These are phyloP conservation scores for Cryptops parisi DNA, from an alignment of 2,888 invertebrate genomes.

Conservation along the genomic window DNA sequence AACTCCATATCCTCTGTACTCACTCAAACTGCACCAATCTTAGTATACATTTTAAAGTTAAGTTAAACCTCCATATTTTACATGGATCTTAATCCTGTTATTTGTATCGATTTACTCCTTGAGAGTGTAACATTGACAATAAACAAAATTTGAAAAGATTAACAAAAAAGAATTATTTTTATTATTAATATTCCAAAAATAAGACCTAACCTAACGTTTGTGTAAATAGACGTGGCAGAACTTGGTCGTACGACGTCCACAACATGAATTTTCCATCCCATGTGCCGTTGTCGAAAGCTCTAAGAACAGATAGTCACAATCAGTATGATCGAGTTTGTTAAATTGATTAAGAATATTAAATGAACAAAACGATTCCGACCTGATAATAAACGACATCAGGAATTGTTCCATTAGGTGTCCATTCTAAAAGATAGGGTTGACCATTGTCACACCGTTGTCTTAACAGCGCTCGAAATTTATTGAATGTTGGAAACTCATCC, in stretches of 20 bases:
- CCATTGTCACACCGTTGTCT: slow-evolving; percentile 8
- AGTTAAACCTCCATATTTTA: no score
- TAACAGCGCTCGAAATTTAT: slow-evolving; percentile 35
- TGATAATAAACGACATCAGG: slow-evolving; percentile 12
- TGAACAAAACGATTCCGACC: no score
- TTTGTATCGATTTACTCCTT: no score
- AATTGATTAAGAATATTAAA: no score
- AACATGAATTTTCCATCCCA: slow-evolving; percentile 72
- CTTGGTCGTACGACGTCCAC: slow-evolving; percentile 8
- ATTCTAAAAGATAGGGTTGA: slow-evolving; percentile 10
- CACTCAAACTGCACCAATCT: no score
- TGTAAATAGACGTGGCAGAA: not conserved
- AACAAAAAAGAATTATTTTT: not conserved
- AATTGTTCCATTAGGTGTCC: slow-evolving; percentile 10
- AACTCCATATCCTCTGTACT: no score
- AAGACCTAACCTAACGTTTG: no score
- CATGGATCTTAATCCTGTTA: no score
- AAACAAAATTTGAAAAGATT: not conserved
- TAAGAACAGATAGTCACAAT: slow-evolving; percentile 34
- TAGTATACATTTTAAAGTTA: no score
- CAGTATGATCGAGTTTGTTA: no score
- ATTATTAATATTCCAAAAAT: no score
- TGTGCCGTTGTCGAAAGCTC: slow-evolving; percentile 81
- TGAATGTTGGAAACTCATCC: slow-evolving; percentile 60
- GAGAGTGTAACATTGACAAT: no score